Evolutionary conservation across 2,113 vertebrate genomes (phyloP).

Genomic region (Xiphophorus couchianus): DNA sequence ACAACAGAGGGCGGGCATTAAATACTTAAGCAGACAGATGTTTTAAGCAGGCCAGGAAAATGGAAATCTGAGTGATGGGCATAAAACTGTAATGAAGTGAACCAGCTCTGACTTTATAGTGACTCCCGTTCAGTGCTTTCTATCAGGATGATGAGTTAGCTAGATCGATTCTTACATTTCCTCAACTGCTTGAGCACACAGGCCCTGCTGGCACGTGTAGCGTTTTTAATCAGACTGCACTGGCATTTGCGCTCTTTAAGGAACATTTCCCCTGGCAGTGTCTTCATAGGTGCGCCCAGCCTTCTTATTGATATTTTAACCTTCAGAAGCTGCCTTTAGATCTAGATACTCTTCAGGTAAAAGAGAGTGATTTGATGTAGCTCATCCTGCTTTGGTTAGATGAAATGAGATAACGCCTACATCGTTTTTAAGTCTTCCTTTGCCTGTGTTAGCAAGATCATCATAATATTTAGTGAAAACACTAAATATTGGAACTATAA

Average conservation of each 20-base stretch:
- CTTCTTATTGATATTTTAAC: constrained; percentile 46
- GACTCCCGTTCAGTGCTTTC: constrained; percentile 42
- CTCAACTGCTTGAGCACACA: constrained; percentile 47
- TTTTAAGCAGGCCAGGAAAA: constrained; percentile 37
- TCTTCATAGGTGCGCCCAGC: constrained; percentile 9
- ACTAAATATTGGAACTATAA: background rate
- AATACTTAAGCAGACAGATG: constrained; percentile 33
- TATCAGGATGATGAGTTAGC: constrained; percentile 43
- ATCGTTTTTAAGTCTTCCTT: constrained; percentile 13
- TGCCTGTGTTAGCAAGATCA: constrained; percentile 1
- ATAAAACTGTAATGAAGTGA: constrained; percentile 48
- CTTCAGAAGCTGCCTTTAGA: constrained; percentile 16
- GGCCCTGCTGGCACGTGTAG: constrained; percentile 36
- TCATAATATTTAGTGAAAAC: constrained; percentile 3
- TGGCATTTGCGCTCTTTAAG: constrained; percentile 38
- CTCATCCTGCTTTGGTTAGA: constrained; percentile 10
- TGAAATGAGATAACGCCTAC: background rate
- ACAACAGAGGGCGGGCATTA: constrained; percentile 6
- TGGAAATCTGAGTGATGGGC: constrained; percentile 35
- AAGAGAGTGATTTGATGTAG: constrained; percentile 1
- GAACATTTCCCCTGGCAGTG: constrained; percentile 40
- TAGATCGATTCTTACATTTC: constrained; percentile 65
- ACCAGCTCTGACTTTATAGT: constrained; percentile 51
- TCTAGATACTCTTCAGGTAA: constrained; percentile 17
- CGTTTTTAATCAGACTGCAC: constrained; percentile 46